Percentiles rank a stretch among this genome's conserved stretches.
Conservation (phyloP, 1,140 invertebrate species). For the Chionoecetes opilio region DNA sequence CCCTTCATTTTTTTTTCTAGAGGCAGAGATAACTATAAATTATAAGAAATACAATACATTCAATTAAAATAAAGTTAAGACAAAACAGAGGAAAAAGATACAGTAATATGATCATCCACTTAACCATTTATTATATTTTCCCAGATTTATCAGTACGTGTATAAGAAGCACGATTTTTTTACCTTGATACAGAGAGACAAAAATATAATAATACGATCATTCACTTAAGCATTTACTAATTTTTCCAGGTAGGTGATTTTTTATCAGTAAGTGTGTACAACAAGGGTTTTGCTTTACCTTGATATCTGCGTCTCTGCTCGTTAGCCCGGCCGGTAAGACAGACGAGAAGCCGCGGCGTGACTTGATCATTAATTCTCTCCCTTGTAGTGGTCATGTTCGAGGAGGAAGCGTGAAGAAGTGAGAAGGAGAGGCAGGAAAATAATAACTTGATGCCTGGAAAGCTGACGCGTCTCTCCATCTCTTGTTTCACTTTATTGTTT, state of each 20-base stretch:
- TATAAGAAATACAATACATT: too few relatives aligned
- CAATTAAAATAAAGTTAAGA: too few relatives aligned
- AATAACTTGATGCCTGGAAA: slow-evolving; percentile 6
- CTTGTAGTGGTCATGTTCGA: not conserved
- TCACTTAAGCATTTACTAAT: slow-evolving; percentile 5
- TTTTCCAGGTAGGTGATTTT: not conserved
- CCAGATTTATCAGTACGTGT: not conserved
- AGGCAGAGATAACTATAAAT: too few relatives aligned
- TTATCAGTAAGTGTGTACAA: not conserved
- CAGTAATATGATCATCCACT: not conserved
- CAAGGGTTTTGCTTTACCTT: not conserved
- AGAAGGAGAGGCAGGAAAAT: slow-evolving; percentile 19
- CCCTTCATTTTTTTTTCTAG: too few relatives aligned
- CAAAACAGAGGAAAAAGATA: too few relatives aligned
- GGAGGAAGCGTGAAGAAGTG: slow-evolving; percentile 24
- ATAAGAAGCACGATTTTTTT: too few relatives aligned
- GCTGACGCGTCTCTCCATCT: not conserved
- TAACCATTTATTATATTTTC: not conserved
- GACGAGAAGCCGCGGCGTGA: not conserved
- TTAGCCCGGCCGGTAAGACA: not conserved
- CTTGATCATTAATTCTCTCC: slow-evolving; percentile 20
- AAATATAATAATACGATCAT: not conserved
- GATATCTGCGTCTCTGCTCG: not conserved
- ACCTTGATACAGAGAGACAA: too few relatives aligned
- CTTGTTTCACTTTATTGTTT: not conserved